Conservation (phyloP, 2,113 vertebrate genomes). For the Poicephalus gulielmi region DNA sequence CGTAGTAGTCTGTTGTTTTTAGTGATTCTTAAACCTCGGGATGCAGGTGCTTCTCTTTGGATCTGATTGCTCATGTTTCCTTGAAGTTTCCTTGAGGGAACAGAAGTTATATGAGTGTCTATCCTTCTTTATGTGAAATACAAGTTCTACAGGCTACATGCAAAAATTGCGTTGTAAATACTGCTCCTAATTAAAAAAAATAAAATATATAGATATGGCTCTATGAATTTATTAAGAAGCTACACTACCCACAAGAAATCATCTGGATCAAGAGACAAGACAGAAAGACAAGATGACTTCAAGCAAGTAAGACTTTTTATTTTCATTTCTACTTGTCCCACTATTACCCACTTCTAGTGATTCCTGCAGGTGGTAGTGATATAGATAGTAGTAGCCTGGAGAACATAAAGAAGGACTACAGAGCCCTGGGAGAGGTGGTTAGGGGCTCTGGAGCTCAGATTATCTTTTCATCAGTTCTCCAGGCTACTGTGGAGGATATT, state of each 20-base stretch:
- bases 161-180: neutral
- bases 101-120: neutral
- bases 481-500: too few relatives aligned
- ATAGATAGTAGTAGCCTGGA: too few relatives aligned
- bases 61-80: neutral
- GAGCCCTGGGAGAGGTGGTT: too few relatives aligned
- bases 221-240: neutral
- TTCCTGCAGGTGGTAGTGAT: too few relatives aligned
- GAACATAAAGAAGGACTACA: too few relatives aligned
- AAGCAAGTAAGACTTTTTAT: neutral
- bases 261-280: neutral
- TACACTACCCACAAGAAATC: neutral
- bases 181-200: neutral
- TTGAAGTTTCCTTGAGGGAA: neutral
- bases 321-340: neutral
- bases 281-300: neutral
- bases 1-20: neutral
- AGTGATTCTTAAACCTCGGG: neutral
- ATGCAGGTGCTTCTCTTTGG: neutral
- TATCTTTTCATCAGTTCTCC: too few relatives aligned
- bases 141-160: neutral
- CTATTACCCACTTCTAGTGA: too few relatives aligned
- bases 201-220: neutral
- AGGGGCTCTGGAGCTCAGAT: too few relatives aligned
- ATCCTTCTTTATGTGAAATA: neutral